These are phyloP conservation scores for Acromyrmex echinatior DNA, from an alignment of 1,140 invertebrate species.

Conservation along the genomic window DNA sequence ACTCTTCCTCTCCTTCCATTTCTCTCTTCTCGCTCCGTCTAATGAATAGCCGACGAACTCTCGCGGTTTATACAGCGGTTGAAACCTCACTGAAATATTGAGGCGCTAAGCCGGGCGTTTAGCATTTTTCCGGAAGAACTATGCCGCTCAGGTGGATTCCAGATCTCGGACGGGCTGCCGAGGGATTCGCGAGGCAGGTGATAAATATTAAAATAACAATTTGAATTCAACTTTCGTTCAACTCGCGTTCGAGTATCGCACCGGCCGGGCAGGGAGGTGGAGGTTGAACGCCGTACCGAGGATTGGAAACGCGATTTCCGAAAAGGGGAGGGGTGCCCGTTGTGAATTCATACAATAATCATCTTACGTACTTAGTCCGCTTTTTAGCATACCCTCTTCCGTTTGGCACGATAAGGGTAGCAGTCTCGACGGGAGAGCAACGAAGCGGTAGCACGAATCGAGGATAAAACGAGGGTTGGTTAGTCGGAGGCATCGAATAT, in stretches of 20 bases:
- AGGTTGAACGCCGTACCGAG: neutral
- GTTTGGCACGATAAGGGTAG: slow-evolving; percentile 21
- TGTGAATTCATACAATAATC: slow-evolving; percentile 78
- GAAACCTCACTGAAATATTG: slow-evolving; percentile 67
- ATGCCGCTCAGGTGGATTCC: slow-evolving; percentile 38
- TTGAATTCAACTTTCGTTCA: slow-evolving; percentile 78
- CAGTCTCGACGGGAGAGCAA: neutral
- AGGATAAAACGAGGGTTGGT: neutral
- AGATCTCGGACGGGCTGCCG: slow-evolving; percentile 47
- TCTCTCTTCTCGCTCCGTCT: neutral
- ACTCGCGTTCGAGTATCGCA: slow-evolving; percentile 52
- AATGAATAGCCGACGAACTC: slow-evolving; percentile 43
- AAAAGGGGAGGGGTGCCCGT: slow-evolving; percentile 20
- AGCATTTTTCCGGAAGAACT: slow-evolving; percentile 72
- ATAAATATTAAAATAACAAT: slow-evolving; percentile 83
- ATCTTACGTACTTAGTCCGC: slow-evolving; percentile 71
- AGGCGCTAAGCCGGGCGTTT: slow-evolving; percentile 69
- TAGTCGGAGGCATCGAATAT: slow-evolving; percentile 39
- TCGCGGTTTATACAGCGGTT: slow-evolving; percentile 34
- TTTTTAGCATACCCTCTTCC: slow-evolving; percentile 66
- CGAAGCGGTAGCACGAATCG: slow-evolving; percentile 7
- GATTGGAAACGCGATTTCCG: slow-evolving; percentile 41
- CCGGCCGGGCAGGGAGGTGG: neutral
- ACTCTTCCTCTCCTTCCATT: neutral
- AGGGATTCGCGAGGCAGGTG: slow-evolving; percentile 72